Conservation (phyloP, 1,140 invertebrate genomes). For the Drosophila pruinosa region DNA sequence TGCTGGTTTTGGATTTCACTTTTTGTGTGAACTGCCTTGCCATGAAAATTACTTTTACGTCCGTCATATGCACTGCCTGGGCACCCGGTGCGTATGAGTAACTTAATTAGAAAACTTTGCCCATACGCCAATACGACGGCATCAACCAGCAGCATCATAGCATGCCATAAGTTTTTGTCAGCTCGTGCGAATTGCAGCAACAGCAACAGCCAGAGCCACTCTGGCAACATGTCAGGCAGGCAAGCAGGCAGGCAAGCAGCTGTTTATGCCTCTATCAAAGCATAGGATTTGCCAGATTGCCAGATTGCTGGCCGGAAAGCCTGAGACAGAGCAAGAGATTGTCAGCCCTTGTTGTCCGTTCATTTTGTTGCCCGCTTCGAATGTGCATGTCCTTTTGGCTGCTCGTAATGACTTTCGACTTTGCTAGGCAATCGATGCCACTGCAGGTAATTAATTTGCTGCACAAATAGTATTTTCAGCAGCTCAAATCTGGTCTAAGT, state of each 20-base stretch:
- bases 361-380: constrained; percentile 8
- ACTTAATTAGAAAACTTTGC: constrained; percentile 80
- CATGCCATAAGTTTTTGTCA: constrained; percentile 48
- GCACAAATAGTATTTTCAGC: neutral
- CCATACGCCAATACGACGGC: constrained; percentile 47
- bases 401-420: constrained; percentile 23
- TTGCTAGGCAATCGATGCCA: constrained; percentile 1
- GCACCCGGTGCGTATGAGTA: constrained; percentile 75
- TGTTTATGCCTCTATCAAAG: constrained; percentile 60
- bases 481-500: neutral
- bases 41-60: constrained; percentile 79
- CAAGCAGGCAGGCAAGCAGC: constrained; percentile 32
- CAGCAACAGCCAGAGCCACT: neutral
- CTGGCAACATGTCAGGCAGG: constrained; percentile 16
- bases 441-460: constrained; percentile 4
- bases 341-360: constrained; percentile 15
- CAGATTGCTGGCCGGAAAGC: constrained; percentile 24
- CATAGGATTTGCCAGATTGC: constrained; percentile 27
- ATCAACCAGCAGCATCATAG: constrained; percentile 4
- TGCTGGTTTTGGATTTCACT: constrained; percentile 51
- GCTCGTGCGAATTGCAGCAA: constrained; percentile 38
- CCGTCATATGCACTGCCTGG: constrained; percentile 71
- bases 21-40: constrained; percentile 2
- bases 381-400: constrained; percentile 8
- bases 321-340: neutral